Evolutionary conservation across 2,797 vertebrate species (phyloP).

Genomic region (Moxostoma hubbsi): DNA sequence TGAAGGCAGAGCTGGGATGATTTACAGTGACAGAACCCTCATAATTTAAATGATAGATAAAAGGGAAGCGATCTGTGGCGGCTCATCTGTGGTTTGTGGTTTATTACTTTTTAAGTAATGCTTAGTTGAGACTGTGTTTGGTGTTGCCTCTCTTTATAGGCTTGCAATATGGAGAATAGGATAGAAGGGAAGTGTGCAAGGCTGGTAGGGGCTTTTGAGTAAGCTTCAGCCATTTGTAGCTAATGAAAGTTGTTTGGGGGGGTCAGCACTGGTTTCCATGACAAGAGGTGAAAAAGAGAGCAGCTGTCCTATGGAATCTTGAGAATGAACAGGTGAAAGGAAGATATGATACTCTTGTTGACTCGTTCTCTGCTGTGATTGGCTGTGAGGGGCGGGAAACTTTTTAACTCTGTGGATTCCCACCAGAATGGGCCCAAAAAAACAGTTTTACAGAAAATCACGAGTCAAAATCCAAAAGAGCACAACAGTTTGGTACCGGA

Average conservation of each 20-base stretch:
- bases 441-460: conserved; percentile 60
- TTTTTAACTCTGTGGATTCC: conserved; percentile 65
- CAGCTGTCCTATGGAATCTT: conserved; percentile 71
- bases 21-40: conserved; percentile 33
- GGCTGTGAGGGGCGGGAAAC: conserved; percentile 41
- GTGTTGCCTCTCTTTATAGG: not conserved
- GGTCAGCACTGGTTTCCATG: conserved; percentile 59
- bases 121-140: conserved; percentile 1
- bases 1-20: conserved; percentile 36
- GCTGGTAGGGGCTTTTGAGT: conserved; percentile 11
- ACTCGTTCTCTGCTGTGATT: conserved; percentile 44
- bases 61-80: conserved; percentile 34
- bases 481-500: too few species aligned
- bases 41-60: conserved; percentile 52
- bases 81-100: conserved; percentile 24
- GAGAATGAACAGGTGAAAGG: conserved; percentile 75
- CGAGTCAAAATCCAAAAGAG: not conserved
- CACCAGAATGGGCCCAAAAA: conserved; percentile 29
- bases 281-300: conserved; percentile 61
- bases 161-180: not conserved
- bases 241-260: conserved; percentile 60
- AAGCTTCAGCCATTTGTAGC: conserved; percentile 19
- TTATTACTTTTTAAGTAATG: conserved; percentile 40
- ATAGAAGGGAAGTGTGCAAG: too few species aligned
- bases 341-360: conserved; percentile 54